These are phyloP conservation scores for Rallus crepitans DNA, from an alignment of 2,797 vertebrate genomes.

Conservation along the genomic window DNA sequence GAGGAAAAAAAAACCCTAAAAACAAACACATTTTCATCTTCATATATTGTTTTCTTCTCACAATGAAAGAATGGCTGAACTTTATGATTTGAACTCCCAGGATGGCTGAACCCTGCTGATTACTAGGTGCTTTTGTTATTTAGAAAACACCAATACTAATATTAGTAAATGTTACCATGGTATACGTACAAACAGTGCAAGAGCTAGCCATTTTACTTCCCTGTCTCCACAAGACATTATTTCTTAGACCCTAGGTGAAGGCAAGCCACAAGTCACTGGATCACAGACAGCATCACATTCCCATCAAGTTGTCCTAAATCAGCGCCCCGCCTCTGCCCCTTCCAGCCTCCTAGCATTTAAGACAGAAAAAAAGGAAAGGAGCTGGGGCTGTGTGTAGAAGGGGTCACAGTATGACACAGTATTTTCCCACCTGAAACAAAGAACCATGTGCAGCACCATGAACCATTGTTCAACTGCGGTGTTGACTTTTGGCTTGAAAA, in stretches of 20 bases:
- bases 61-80: conserved; percentile 3
- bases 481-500: not conserved
- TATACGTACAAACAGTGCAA: not conserved
- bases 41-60: not conserved
- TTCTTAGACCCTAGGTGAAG: not conserved
- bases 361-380: not conserved
- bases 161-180: not conserved
- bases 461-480: not conserved
- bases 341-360: not conserved
- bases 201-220: not conserved
- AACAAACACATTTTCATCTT: not conserved
- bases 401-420: not conserved
- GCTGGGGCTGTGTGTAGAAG: not conserved
- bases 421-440: not conserved
- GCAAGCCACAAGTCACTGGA: not conserved
- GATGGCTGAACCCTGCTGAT: not conserved
- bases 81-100: not conserved
- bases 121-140: not conserved
- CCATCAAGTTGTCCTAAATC: not conserved
- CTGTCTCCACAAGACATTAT: not conserved
- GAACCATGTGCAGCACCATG: not conserved
- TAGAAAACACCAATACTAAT: not conserved
- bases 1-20: rapidly evolving
- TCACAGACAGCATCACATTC: not conserved
- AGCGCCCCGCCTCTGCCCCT: not conserved